Conservation (phyloP, 2,797 vertebrate species). For the Coregonus suidteri region DNA sequence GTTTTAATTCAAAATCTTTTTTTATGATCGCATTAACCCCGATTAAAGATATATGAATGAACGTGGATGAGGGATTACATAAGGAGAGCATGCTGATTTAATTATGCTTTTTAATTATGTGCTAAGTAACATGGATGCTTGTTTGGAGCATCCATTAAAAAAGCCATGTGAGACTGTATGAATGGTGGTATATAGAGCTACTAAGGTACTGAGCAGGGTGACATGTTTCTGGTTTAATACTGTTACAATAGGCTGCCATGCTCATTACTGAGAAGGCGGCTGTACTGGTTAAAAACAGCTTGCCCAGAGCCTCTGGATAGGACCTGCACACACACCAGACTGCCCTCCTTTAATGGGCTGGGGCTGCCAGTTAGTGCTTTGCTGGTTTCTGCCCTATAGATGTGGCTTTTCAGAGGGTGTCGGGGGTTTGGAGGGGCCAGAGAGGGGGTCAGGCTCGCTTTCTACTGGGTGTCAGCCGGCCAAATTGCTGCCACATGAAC, state of each 20-base stretch:
- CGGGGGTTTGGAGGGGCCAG: conserved; percentile 52
- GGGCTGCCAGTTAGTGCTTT: conserved; percentile 51
- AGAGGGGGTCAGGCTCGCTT: conserved; percentile 62
- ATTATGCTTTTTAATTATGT: conserved; percentile 54
- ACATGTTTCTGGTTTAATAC: conserved; percentile 58
- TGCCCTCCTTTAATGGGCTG: conserved; percentile 58
- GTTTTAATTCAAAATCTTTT: conserved; percentile 47
- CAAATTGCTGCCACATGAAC: conserved; percentile 73
- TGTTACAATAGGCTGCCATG: conserved; percentile 26
- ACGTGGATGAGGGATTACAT: conserved; percentile 31
- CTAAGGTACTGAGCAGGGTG: conserved; percentile 30
- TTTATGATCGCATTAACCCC: conserved; percentile 47
- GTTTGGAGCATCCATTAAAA: conserved; percentile 49
- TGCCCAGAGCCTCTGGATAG: conserved; percentile 39
- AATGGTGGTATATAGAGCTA: conserved; percentile 38
- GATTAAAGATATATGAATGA: conserved; percentile 51
- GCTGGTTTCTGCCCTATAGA: conserved; percentile 65
- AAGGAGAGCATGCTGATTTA: conserved; percentile 40
- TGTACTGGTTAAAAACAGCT: conserved; percentile 21
- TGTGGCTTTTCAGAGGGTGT: conserved; percentile 73
- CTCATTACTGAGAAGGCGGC: conserved; percentile 40
- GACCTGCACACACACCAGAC: conserved; percentile 44
- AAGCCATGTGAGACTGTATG: conserved; percentile 28
- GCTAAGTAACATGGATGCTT: conserved; percentile 41
- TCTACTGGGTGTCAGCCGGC: conserved; percentile 43